A percentile compares a stretch with the other conserved stretches of the same genome.
These are phyloP conservation scores for Limnephilus auricula DNA, from an alignment of 2,888 invertebrate genomes.

Conservation along the genomic window DNA sequence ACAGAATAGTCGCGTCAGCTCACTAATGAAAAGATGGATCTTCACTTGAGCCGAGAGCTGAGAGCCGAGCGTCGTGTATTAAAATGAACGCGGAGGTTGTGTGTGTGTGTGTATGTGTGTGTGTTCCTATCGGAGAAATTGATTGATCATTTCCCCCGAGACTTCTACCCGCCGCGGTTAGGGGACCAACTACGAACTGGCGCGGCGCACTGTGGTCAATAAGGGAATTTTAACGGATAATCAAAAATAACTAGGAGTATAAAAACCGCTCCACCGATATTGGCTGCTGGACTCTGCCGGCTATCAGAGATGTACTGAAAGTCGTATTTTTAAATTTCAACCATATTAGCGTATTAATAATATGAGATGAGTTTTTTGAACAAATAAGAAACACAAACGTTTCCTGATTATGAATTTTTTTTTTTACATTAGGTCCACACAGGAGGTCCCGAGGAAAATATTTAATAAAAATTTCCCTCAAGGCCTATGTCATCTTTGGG, in stretches of 20 bases:
- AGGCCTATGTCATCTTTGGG: too few species aligned
- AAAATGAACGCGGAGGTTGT: slow-evolving; percentile 48
- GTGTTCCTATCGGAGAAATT: slow-evolving; percentile 53
- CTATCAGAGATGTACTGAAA: too few species aligned
- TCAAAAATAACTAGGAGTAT: too few species aligned
- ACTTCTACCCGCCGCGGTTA: background rate
- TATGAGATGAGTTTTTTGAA: too few species aligned
- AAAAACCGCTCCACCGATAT: too few species aligned
- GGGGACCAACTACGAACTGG: background rate
- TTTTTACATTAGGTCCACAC: too few species aligned
- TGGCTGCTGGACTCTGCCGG: too few species aligned
- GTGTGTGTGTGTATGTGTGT: slow-evolving; percentile 42
- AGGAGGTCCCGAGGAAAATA: too few species aligned
- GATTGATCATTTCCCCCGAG: slow-evolving; percentile 60
- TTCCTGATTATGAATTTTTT: background rate
- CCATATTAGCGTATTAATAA: too few species aligned
- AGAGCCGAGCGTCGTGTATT: slow-evolving; percentile 20
- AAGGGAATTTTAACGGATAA: background rate
- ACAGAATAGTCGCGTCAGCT: background rate
- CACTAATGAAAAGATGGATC: slow-evolving; percentile 17
- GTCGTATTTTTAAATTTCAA: too few species aligned
- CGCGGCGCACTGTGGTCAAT: background rate
- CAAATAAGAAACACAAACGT: background rate
- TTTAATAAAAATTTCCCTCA: too few species aligned
- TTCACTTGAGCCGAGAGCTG: background rate